Base-by-base conservation (phyloP, 1,140 invertebrate species). In the Zaprionus capensis region DNA sequence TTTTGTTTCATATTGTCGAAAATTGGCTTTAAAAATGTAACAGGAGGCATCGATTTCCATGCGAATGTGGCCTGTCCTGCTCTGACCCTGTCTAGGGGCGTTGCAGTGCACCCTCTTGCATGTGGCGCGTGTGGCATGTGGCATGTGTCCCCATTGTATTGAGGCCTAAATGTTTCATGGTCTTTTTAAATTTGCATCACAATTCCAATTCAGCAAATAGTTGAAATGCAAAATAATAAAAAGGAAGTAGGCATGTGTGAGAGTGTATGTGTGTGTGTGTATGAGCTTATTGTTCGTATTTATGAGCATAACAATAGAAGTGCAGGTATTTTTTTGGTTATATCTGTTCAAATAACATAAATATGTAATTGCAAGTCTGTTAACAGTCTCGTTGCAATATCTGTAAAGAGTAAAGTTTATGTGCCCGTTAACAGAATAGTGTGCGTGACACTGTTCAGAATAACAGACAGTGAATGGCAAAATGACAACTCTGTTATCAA, bases 21-120 rank as follows among this genome's bases (percentile, higher is more conserved):
- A 87, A 71, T 80, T 76, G 74, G 44, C 71, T 84, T 88, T 88
- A 88, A 86, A 90, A 87, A 91, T 91, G 81, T 66, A 88, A 69
- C 57, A 76, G 72, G 28, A 56, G 53, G 36, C 38, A 28, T 26
- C 46, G 41, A 11, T 20, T 4, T 15, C 31, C 17, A 24, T 36
- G 22, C 36, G n/a, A 17, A 12, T 62, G 57, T 68, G 71, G 65
- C 63, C 63, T n/a, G 36, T 1, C 7, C 7, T 31, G 6, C 28
- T 2, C 28, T 31, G 31, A 26, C 31, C 31, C 31, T 22, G 58
- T 55, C 17, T 49, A 20, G 46, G 28, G 56, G 4, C 17, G 20
- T 24, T 59, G 57, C 17, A 11, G 46, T 22, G 34, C 22, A 11
- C 20, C 36, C 14, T 20, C 36, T 22, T 28, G n/a, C 44, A 24